A percentile compares a stretch with the other conserved stretches of the same genome.
Conservation (phyloP, 1,140 invertebrate species). For the Lanistes nyassanus region DNA sequence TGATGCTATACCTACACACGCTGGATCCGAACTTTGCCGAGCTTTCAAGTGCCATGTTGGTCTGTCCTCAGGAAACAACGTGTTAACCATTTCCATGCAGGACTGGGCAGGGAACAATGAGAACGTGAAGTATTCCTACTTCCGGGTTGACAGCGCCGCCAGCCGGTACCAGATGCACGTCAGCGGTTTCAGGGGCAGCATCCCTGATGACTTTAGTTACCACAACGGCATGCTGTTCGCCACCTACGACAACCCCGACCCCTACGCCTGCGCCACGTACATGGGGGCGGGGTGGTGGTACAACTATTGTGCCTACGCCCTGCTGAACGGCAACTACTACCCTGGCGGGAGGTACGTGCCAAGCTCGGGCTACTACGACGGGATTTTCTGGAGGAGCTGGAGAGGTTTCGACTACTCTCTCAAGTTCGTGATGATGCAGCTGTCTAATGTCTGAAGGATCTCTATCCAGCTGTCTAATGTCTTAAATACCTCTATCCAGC, state of each 20-base stretch:
- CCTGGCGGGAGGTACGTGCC: slow-evolving; percentile 48
- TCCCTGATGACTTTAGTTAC: slow-evolving; percentile 44
- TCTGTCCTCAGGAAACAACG: slow-evolving; percentile 43
- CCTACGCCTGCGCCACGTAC: slow-evolving; percentile 40
- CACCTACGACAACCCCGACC: slow-evolving; percentile 21
- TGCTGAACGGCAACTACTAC: slow-evolving; percentile 55
- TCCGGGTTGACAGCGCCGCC: slow-evolving; percentile 26
- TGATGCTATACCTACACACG: too few relatives aligned
- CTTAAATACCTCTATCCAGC: too few relatives aligned
- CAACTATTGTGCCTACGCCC: slow-evolving; percentile 53
- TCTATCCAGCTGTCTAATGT: too few relatives aligned
- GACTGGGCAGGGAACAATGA: slow-evolving; percentile 38
- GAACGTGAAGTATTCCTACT: slow-evolving; percentile 39
- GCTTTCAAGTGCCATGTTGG: too few relatives aligned
- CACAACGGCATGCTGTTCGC: slow-evolving; percentile 43
- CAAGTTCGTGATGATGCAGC: slow-evolving; percentile 43
- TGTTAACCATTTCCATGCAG: slow-evolving; percentile 42
- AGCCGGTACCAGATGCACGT: slow-evolving; percentile 33
- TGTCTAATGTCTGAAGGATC: slow-evolving; percentile 20
- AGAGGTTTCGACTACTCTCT: slow-evolving; percentile 52
- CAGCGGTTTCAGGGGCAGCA: slow-evolving; percentile 19
- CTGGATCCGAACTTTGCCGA: too few relatives aligned
- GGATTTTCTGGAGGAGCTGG: slow-evolving; percentile 57
- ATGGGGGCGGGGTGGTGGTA: slow-evolving; percentile 57
- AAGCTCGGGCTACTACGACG: slow-evolving; percentile 43